phyloP scores from a whole-genome alignment of 2,888 invertebrate genomes.

The Cepaea hortensis region DNA sequence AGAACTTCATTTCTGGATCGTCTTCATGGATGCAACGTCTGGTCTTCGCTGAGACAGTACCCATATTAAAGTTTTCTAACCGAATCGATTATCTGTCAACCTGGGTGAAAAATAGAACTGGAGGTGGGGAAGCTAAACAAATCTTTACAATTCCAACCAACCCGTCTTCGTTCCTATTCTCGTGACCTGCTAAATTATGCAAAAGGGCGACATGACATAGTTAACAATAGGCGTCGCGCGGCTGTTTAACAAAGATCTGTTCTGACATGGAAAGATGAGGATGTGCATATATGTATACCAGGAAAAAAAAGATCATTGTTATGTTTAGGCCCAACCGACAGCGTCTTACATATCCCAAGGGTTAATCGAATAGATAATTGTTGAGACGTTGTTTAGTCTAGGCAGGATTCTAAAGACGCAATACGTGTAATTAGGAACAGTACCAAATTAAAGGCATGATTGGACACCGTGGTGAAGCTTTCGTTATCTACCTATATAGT shows the following conservation, averaged over 20 bases:
- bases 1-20: no score
- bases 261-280: constrained; percentile 11
- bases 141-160: background rate
- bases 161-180: constrained; percentile 1
- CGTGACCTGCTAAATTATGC: constrained; percentile 13
- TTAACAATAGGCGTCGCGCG: constrained; percentile 15
- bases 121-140: no score
- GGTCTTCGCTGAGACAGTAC: no score
- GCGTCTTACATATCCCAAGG: background rate
- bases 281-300: constrained; percentile 2
- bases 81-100: constrained; percentile 1
- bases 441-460: no score
- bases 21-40: no score
- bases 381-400: constrained; percentile 10
- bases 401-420: background rate
- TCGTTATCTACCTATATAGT: no score
- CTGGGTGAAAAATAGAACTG: background rate
- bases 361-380: constrained; percentile 34
- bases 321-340: background rate
- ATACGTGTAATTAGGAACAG: no score
- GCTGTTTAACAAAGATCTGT: background rate
- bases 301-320: constrained; percentile 19
- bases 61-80: background rate
- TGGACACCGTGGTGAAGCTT: no score
- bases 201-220: constrained; percentile 23